Conservation (phyloP, 2,113 vertebrate species). For the Antechinus flavipes region DNA sequence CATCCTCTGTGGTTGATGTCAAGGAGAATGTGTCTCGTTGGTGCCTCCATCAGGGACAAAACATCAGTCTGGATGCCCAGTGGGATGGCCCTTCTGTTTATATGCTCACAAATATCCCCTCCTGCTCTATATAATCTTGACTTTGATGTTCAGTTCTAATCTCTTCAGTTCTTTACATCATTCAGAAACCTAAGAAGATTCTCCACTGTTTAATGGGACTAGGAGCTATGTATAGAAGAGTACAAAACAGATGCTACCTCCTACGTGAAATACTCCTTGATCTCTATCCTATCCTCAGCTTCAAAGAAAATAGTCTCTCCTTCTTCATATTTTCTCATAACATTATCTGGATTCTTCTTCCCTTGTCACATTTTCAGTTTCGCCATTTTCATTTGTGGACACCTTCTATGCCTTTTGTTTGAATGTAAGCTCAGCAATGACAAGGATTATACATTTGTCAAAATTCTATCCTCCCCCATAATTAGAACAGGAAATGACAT, state of each 20-base stretch:
- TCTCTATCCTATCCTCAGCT: background rate
- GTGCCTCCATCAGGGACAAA: background rate
- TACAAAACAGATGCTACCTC: background rate
- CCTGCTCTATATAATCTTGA: background rate
- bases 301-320: background rate
- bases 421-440: background rate
- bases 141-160: background rate
- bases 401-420: background rate
- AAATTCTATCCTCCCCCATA: background rate
- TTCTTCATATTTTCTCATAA: background rate
- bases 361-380: background rate
- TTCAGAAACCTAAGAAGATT: background rate
- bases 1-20: conserved; percentile 34
- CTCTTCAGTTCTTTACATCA: background rate
- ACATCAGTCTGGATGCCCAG: background rate
- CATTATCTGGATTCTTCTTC: background rate
- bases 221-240: background rate
- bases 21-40: conserved; percentile 5
- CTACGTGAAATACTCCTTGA: background rate
- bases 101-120: background rate
- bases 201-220: background rate
- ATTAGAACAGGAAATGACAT: background rate
- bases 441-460: background rate
- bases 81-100: background rate
- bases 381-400: background rate